Conservation (phyloP, 2,113 vertebrate genomes). For the Hippoglossus stenolepis region DNA sequence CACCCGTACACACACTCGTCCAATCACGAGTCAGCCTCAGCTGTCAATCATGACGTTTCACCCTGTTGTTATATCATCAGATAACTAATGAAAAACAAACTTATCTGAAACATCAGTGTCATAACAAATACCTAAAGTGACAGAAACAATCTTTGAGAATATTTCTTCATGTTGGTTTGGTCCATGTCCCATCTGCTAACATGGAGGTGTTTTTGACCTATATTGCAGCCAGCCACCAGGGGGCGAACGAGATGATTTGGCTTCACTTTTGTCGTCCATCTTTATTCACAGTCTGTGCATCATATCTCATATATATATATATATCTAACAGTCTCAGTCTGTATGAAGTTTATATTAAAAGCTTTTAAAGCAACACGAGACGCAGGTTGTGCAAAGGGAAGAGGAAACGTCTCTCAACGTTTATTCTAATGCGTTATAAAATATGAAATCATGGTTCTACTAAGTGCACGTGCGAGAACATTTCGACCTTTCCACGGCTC, state of each 20-base stretch:
- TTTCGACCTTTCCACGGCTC: not conserved
- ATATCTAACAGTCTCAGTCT: slow-evolving; percentile 55
- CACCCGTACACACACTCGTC: too few species aligned
- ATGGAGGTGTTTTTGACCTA: not conserved
- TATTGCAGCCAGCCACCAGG: not conserved
- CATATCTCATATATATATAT: slow-evolving; percentile 27
- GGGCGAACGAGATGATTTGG: not conserved
- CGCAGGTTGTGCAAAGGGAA: slow-evolving; percentile 61
- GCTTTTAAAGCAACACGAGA: slow-evolving; percentile 40
- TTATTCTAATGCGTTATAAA: slow-evolving; percentile 17
- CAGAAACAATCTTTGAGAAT: too few species aligned
- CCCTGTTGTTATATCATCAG: too few species aligned
- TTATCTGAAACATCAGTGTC: too few species aligned
- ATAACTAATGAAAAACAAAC: too few species aligned
- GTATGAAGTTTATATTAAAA: slow-evolving; percentile 51
- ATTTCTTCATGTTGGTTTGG: too few species aligned
- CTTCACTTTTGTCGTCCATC: not conserved
- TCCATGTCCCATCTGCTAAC: not conserved
- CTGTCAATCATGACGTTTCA: too few species aligned
- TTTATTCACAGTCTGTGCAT: not conserved
- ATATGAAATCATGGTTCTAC: slow-evolving; percentile 22
- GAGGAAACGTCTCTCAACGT: slow-evolving; percentile 33
- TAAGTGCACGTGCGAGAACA: not conserved
- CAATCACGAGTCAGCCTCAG: too few species aligned
- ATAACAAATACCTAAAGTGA: too few species aligned